Evolutionary conservation across 2,113 vertebrate species (phyloP).

Genomic region (Trichechus manatus): DNA sequence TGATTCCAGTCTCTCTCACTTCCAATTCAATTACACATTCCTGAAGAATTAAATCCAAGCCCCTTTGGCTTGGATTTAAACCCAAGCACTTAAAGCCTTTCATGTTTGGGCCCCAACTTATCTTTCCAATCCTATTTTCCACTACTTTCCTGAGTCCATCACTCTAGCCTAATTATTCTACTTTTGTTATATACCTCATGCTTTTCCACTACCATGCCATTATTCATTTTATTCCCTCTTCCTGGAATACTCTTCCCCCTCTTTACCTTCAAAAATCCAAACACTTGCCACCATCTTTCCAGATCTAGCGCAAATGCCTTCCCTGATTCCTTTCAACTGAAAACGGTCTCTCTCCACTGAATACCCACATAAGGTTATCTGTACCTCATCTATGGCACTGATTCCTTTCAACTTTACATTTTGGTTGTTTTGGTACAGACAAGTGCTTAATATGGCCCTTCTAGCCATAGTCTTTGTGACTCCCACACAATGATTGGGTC

Average conservation of each 20-base stretch:
- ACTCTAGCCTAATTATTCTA: not conserved
- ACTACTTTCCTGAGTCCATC: not conserved
- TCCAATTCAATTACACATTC: constrained; percentile 47
- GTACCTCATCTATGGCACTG: not conserved
- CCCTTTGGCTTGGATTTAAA: not conserved
- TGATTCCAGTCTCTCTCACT: constrained; percentile 26
- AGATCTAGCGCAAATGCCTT: constrained; percentile 22
- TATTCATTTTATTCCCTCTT: constrained; percentile 36
- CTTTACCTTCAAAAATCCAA: constrained; percentile 35
- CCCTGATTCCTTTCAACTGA: not conserved
- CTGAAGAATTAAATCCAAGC: constrained; percentile 48
- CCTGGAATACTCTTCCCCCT: not conserved
- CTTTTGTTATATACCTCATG: not conserved
- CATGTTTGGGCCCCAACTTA: not conserved
- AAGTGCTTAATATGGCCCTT: no score
- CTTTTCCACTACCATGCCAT: not conserved
- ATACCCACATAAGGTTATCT: constrained; percentile 13
- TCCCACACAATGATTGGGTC: no score
- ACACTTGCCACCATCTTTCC: constrained; percentile 11
- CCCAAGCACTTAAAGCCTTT: constrained; percentile 23
- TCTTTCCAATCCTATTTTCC: not conserved
- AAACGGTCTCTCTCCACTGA: constrained; percentile 30
- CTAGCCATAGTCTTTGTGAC: no score
- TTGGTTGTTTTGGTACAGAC: not conserved
- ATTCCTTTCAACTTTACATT: constrained; percentile 43